Evolutionary conservation across 2,113 vertebrate genomes (phyloP).

Genomic region (Myrmecobius fasciatus): DNA sequence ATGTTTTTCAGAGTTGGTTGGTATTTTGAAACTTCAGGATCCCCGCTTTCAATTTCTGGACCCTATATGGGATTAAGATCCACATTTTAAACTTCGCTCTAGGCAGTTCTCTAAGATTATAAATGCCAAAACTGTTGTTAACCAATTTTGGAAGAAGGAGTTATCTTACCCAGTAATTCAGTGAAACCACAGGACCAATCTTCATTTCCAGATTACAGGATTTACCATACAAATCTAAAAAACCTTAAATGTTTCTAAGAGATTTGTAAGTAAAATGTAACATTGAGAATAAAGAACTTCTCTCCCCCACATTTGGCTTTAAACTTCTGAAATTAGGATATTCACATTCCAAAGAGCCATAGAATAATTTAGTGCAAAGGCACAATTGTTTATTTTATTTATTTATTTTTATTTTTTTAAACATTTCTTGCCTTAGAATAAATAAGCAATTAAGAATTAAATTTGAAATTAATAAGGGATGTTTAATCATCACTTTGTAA

Average conservation of each 20-base stretch:
- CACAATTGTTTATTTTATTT: constrained; percentile 35
- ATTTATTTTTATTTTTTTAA: constrained; percentile 37
- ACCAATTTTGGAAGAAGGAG: neutral
- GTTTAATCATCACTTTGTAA: constrained; percentile 30
- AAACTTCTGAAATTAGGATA: constrained; percentile 12
- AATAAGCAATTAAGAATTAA: constrained; percentile 62
- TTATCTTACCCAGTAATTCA: neutral
- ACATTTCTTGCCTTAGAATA: constrained; percentile 34
- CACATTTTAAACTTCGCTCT: neutral
- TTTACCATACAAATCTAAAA: neutral
- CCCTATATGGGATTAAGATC: no score
- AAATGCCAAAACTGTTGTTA: neutral
- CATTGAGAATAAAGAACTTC: neutral
- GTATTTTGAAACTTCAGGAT: no score
- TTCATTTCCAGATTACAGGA: neutral
- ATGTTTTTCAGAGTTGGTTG: no score
- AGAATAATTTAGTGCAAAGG: neutral
- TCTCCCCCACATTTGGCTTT: neutral
- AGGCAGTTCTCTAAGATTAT: neutral
- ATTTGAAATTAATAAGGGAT: constrained; percentile 26
- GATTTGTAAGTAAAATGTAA: neutral
- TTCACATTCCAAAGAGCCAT: neutral
- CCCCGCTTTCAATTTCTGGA: no score
- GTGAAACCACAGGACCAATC: neutral
- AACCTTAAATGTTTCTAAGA: neutral